Conservation (phyloP, 2,888 invertebrate species). For the Eupithecia subumbrata region DNA sequence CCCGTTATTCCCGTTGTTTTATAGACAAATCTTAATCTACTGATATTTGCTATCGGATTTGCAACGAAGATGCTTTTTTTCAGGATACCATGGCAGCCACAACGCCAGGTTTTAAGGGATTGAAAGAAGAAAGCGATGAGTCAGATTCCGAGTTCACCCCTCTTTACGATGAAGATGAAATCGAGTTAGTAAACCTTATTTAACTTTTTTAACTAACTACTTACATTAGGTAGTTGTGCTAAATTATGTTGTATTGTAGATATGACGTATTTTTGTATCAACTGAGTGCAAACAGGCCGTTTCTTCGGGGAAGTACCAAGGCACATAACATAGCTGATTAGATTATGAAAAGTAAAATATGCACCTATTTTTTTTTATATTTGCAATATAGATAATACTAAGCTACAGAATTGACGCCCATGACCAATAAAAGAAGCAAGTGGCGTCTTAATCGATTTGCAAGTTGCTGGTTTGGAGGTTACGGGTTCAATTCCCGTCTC, state of each 20-base stretch:
- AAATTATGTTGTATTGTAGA: neutral
- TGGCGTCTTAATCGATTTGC: neutral
- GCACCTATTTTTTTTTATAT: neutral
- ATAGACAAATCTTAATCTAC: neutral
- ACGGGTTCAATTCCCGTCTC: neutral
- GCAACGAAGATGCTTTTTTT: constrained; percentile 13
- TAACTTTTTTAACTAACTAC: neutral
- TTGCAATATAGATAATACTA: neutral
- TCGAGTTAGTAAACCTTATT: constrained; percentile 61
- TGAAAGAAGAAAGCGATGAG: constrained; percentile 66
- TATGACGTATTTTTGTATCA: neutral
- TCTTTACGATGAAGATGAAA: constrained; percentile 74
- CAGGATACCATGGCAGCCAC: constrained; percentile 60
- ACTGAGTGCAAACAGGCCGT: neutral
- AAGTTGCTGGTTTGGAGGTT: neutral
- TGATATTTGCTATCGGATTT: neutral
- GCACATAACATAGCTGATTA: neutral
- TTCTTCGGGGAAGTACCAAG: neutral
- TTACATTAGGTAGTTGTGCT: neutral
- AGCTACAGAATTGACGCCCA: neutral
- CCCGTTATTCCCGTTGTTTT: neutral
- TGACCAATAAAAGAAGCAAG: neutral
- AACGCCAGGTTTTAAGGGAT: constrained; percentile 61
- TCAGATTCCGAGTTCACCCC: constrained; percentile 72
- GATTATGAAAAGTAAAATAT: neutral